Evolutionary conservation across 2,888 invertebrate genomes (phyloP).

Genomic region (Platypus cylindrus): DNA sequence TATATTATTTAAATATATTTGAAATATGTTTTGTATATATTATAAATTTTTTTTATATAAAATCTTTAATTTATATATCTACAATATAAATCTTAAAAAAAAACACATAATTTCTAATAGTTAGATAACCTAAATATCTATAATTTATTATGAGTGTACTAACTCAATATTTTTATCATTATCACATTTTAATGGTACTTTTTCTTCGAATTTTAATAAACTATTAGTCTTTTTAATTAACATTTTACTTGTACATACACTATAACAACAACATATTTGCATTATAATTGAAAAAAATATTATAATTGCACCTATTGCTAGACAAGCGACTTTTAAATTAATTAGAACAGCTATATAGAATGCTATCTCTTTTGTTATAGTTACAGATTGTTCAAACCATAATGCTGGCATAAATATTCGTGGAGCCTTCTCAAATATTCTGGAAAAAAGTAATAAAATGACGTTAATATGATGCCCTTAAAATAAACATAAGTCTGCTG

Average conservation of each 20-base stretch:
- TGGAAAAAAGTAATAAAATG: too few species aligned
- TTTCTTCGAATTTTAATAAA: slow-evolving; percentile 13
- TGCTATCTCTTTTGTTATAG: slow-evolving; percentile 44
- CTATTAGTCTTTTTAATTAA: slow-evolving; percentile 7
- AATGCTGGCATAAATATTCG: slow-evolving; percentile 59
- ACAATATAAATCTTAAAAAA: too few species aligned
- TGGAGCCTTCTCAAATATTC: slow-evolving; percentile 54
- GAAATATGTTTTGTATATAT: too few species aligned
- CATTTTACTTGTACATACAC: slow-evolving; percentile 16
- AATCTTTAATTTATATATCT: too few species aligned
- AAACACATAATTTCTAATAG: too few species aligned
- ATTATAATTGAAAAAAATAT: slow-evolving; percentile 15
- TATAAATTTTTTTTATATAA: too few species aligned
- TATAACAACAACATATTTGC: slow-evolving; percentile 16
- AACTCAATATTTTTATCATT: not conserved
- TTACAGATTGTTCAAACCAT: slow-evolving; percentile 64
- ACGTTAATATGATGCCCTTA: too few species aligned
- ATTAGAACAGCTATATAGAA: slow-evolving; percentile 41
- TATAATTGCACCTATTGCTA: slow-evolving; percentile 18
- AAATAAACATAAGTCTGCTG: too few species aligned
- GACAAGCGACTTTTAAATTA: slow-evolving; percentile 34
- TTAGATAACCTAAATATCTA: too few species aligned
- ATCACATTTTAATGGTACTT: slow-evolving; percentile 16
- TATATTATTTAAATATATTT: too few species aligned
- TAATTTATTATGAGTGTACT: too few species aligned